phyloP scores from a whole-genome alignment of 2,888 invertebrate species.

The Galeruca laticollis region DNA sequence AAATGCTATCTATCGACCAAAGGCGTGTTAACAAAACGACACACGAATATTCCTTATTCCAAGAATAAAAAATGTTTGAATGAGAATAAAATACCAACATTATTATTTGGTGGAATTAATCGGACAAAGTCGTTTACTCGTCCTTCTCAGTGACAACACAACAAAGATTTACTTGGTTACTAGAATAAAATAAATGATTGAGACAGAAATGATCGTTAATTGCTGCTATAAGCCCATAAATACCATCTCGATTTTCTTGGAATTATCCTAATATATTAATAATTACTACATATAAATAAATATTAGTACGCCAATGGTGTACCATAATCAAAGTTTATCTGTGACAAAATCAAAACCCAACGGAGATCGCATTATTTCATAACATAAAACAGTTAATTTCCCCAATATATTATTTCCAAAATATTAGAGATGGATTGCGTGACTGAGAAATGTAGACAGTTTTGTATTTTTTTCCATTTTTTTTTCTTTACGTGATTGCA shows the following conservation, averaged over 20 bases:
- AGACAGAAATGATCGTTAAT: too few species aligned
- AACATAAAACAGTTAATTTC: conserved; percentile 42
- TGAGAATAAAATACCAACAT: too few species aligned
- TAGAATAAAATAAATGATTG: too few species aligned
- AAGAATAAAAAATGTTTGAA: too few species aligned
- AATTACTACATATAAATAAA: too few species aligned
- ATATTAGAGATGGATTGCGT: conserved; percentile 25
- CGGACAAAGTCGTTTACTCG: too few species aligned
- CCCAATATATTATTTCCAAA: conserved; percentile 40
- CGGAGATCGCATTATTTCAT: conserved; percentile 40
- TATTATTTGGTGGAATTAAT: too few species aligned
- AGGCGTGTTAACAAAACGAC: conserved; percentile 1
- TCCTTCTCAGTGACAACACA: too few species aligned
- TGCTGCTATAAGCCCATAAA: too few species aligned
- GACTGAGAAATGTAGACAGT: not conserved
- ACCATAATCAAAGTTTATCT: conserved; percentile 9
- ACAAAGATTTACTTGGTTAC: too few species aligned
- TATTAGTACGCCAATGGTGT: not conserved
- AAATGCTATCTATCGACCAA: conserved; percentile 41
- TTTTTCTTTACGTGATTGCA: not conserved
- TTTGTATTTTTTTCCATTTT: conserved; percentile 12
- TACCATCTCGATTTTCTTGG: too few species aligned
- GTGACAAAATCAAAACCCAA: conserved; percentile 35
- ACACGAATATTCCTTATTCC: not conserved
- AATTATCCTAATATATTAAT: too few species aligned